Percentiles rank a stretch among this genome's conserved stretches.
Conservation (phyloP, 2,888 invertebrate genomes). For the Abrostola tripartita region DNA sequence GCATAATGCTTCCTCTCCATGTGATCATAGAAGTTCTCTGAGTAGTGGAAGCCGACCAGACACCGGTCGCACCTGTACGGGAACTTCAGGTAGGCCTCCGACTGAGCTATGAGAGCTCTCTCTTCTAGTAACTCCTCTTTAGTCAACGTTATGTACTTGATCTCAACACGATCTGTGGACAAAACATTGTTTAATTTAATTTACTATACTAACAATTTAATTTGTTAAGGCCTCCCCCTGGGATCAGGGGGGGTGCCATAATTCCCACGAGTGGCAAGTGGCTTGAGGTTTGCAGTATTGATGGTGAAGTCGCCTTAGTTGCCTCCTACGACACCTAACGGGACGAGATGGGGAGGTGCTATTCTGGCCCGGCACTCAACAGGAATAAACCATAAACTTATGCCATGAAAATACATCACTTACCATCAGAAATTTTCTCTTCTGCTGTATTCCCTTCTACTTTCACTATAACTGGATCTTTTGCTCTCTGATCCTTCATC, state of each 20-base stretch:
- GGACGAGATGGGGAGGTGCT: too few species aligned
- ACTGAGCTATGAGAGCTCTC: slow-evolving; percentile 20
- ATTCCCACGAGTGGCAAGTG: too few species aligned
- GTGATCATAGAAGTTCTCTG: slow-evolving; percentile 58
- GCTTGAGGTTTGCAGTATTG: too few species aligned
- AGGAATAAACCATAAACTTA: too few species aligned
- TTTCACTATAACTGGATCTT: background rate
- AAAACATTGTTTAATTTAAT: too few species aligned
- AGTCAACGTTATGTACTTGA: slow-evolving; percentile 38
- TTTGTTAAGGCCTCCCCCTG: too few species aligned
- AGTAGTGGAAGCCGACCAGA: slow-evolving; percentile 55
- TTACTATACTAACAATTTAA: too few species aligned
- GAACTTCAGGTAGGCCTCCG: slow-evolving; percentile 16
- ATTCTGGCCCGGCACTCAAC: too few species aligned
- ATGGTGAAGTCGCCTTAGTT: too few species aligned
- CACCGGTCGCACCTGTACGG: slow-evolving; percentile 53
- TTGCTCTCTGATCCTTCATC: background rate
- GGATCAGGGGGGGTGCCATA: too few species aligned
- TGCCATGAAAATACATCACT: too few species aligned
- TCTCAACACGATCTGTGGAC: slow-evolving; percentile 2
- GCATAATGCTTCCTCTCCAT: slow-evolving; percentile 53
- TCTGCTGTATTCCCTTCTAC: background rate
- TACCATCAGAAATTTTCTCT: background rate
- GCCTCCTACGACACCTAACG: too few species aligned
- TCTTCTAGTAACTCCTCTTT: slow-evolving; percentile 44